These are phyloP conservation scores for Chelon auratus DNA, from an alignment of 2,797 vertebrate genomes.

Conservation along the genomic window DNA sequence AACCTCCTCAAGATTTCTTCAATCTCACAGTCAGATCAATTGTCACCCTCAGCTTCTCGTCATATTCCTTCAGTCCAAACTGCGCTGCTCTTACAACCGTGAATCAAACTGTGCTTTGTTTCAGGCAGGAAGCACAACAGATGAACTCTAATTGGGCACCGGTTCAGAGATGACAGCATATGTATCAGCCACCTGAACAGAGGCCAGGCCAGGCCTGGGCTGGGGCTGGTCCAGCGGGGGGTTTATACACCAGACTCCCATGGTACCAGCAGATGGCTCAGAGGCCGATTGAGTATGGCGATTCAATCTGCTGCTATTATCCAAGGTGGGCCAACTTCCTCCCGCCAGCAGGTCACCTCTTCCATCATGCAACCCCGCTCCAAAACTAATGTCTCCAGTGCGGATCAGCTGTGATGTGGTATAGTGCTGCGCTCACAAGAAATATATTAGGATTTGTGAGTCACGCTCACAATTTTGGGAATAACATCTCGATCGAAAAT, in stretches of 20 bases:
- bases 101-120: conserved; percentile 51
- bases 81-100: conserved; percentile 19
- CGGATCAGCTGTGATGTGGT: conserved; percentile 36
- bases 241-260: conserved; percentile 61
- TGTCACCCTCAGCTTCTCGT: conserved; percentile 19
- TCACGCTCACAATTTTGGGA: conserved; percentile 16
- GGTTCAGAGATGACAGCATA: conserved; percentile 67
- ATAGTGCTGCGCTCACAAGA: conserved; percentile 20
- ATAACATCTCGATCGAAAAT: conserved; percentile 38
- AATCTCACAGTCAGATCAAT: neutral
- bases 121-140: conserved; percentile 47
- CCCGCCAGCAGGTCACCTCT: conserved; percentile 57
- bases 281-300: conserved; percentile 73
- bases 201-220: conserved; percentile 47
- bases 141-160: conserved; percentile 47
- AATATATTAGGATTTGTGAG: conserved; percentile 21
- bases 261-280: conserved; percentile 79
- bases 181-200: conserved; percentile 65
- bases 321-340: conserved; percentile 78
- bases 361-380: conserved; percentile 47
- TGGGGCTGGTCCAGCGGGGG: conserved; percentile 39
- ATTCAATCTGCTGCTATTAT: conserved; percentile 80
- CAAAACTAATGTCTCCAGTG: conserved; percentile 41
- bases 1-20: neutral
- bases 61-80: conserved; percentile 1